A percentile compares a stretch with the other conserved stretches of the same genome.
phyloP scores from a whole-genome alignment of 2,113 vertebrate species.

The Etheostoma cragini region DNA sequence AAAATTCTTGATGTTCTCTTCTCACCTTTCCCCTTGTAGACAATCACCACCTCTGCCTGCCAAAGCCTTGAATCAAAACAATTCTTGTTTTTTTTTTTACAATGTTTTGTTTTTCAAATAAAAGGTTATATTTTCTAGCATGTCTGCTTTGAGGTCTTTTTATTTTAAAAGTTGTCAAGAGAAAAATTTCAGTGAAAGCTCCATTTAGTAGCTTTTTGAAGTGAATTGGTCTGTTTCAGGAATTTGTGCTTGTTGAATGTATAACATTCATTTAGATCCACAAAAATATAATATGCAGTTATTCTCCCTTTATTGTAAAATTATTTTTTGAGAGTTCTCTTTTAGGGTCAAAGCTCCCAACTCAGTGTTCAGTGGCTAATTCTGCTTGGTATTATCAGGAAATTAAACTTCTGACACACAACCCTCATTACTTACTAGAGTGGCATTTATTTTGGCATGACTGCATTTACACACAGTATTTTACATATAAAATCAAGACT shows the following conservation, averaged over 20 bases:
- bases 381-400: not conserved
- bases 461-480: conserved; percentile 41
- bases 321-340: no score
- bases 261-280: not conserved
- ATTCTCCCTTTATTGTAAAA: not conserved
- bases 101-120: conserved; percentile 56
- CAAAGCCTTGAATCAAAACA: conserved; percentile 70
- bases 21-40: conserved; percentile 24
- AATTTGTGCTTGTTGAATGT: not conserved
- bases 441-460: conserved; percentile 60
- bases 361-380: not conserved
- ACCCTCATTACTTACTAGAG: conserved; percentile 8
- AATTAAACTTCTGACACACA: not conserved
- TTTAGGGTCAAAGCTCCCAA: not conserved
- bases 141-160: conserved; percentile 29
- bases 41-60: conserved; percentile 67
- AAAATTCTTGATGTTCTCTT: conserved; percentile 6
- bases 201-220: not conserved
- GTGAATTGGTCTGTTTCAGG: not conserved
- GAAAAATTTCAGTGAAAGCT: not conserved
- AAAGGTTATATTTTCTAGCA: conserved; percentile 58
- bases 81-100: conserved; percentile 25
- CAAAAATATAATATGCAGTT: not conserved
- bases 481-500: conserved; percentile 53
- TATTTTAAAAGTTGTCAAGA: not conserved